Base-by-base conservation (phyloP, 1,140 invertebrate genomes). In the Euwallacea fornicatus region DNA sequence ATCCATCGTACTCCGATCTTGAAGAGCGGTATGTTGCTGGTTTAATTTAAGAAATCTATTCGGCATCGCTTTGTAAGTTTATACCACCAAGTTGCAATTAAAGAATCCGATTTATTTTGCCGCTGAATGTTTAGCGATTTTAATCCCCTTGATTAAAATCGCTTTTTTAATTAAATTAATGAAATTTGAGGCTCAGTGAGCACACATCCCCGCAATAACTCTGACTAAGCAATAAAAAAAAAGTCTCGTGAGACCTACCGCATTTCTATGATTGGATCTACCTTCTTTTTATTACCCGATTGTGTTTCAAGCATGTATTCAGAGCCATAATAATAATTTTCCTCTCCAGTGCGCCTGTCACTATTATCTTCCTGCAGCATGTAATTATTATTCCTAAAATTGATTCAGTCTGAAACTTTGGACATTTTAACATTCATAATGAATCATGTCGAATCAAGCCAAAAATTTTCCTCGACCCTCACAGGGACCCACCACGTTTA, bases 281-380 rank as follows among this genome's bases (percentile, higher is more conserved):
- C 13, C 55, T 58, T 41, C 7, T 21, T 58, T 58, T 58, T 58
- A 58, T 58, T 58, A 13, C n/a, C 55, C 21, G 55, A 16, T 58
- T 58, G 55, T 16, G 21, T 58, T 58, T 15, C n/a, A 58, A 15
- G 55, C 55, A n/a, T 58, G 55, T 16, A 33, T 58, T 58, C 21
- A 13, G n/a, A 33, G 16, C 55, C 21, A 58, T 58, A 33, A 58
- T 21, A 15, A 58, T 58, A 58, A 58, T 41, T 58, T 58, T 58
- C 55, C 21, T 58, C 16, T 58, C 10, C n/a, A 4, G n/a, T 41
- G 10, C n/a, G n/a, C 10, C 42, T 61, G 42, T 61, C 42, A 61
- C 21, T 6, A 41, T 42, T n/a, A 13, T 33, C 21, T 33, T 33
- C 21, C 21, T 2, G 46, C 46, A 50, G 13, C 13, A 6, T 11